These are phyloP conservation scores for Edolisoma coerulescens DNA, from an alignment of 2,113 vertebrate species.

Conservation along the genomic window DNA sequence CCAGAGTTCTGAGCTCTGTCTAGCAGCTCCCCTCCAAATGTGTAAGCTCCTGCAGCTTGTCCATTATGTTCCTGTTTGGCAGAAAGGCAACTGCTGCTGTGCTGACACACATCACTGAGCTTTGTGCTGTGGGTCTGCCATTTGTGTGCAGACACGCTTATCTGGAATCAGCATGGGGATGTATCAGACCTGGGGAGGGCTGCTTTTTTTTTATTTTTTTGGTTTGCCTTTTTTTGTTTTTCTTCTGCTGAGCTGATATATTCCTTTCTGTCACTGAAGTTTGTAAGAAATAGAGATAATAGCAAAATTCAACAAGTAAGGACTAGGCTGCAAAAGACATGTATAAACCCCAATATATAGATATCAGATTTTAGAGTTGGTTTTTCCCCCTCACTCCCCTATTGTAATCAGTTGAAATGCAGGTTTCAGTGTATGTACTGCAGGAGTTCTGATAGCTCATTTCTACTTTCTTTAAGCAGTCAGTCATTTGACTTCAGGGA, in stretches of 20 bases:
- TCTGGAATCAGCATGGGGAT: not conserved
- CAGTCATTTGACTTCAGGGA: not conserved
- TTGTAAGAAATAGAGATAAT: not conserved
- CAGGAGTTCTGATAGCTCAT: not conserved
- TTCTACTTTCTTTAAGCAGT: not conserved
- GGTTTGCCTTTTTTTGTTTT: not conserved
- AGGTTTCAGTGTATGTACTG: not conserved
- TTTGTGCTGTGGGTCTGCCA: constrained; percentile 1
- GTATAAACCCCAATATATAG: too few relatives aligned
- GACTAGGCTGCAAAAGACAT: not conserved
- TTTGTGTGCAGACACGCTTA: not conserved
- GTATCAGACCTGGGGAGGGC: not conserved
- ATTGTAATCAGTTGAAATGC: not conserved
- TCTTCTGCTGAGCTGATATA: not conserved
- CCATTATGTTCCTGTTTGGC: constrained; percentile 66
- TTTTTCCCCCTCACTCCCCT: rapidly evolving
- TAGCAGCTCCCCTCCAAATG: constrained; percentile 50
- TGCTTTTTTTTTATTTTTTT: too few relatives aligned
- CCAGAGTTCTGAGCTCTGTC: constrained; percentile 38
- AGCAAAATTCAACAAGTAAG: not conserved
- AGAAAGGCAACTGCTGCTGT: constrained; percentile 24
- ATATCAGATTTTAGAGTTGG: not conserved
- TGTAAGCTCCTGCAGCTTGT: constrained; percentile 38
- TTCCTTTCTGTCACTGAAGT: not conserved
- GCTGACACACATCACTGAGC: constrained; percentile 52